These are phyloP conservation scores for Phania funesta DNA, from an alignment of 2,888 invertebrate species.

Conservation along the genomic window DNA sequence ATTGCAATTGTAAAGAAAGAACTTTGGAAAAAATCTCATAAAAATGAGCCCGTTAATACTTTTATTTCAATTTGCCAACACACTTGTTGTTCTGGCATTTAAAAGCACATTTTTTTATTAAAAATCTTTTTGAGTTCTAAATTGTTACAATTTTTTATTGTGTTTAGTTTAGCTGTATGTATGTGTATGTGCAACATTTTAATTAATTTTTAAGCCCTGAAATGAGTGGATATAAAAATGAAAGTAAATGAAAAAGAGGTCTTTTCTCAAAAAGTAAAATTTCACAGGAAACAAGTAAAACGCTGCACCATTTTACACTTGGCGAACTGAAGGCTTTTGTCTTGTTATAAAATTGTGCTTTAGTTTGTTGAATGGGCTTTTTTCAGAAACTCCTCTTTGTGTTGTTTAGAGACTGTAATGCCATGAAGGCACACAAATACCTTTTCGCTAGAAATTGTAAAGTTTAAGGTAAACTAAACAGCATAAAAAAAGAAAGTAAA, in stretches of 20 bases:
- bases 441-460: background rate
- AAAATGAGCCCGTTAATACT: background rate
- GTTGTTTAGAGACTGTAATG: slow-evolving; percentile 15
- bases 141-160: background rate
- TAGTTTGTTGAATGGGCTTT: background rate
- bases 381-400: background rate
- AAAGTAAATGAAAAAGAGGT: slow-evolving; percentile 33
- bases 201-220: slow-evolving; percentile 59
- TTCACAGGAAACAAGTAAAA: slow-evolving; percentile 20
- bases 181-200: slow-evolving; percentile 25
- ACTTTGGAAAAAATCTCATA: too few relatives aligned
- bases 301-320: slow-evolving; percentile 33
- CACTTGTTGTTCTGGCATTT: background rate
- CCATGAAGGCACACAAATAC: background rate
- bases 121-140: background rate
- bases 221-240: slow-evolving; percentile 45
- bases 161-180: too few relatives aligned
- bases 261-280: background rate
- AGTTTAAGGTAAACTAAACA: background rate
- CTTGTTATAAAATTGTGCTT: background rate
- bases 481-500: background rate
- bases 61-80: slow-evolving; percentile 2
- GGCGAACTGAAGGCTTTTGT: slow-evolving; percentile 42
- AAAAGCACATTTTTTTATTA: background rate
- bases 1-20: background rate